Conservation (phyloP, 2,797 vertebrate species). For the Loris lydekkerianus region DNA sequence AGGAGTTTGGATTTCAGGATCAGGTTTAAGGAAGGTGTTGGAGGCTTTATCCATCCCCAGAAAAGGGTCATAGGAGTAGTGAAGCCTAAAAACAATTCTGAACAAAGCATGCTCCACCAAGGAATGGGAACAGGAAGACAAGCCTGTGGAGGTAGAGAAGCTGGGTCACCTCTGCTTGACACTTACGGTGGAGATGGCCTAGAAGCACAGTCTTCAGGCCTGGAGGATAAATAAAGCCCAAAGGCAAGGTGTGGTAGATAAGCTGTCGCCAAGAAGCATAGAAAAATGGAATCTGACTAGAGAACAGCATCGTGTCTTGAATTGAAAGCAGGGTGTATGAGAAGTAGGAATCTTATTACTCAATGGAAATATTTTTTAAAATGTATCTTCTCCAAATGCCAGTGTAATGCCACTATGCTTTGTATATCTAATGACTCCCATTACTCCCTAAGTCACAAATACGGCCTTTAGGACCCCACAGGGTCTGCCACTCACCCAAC, state of each 20-base stretch:
- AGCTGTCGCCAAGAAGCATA: background rate
- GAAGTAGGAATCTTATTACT: background rate
- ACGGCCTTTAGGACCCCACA: background rate
- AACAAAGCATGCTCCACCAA: background rate
- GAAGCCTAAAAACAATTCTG: background rate
- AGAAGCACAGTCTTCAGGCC: background rate
- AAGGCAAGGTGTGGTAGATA: background rate
- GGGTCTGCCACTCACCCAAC: background rate
- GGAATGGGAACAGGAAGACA: background rate
- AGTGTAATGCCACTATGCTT: background rate
- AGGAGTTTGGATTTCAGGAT: background rate
- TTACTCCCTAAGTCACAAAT: background rate
- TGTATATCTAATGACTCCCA: background rate
- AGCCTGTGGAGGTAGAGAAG: background rate
- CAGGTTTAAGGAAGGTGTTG: background rate
- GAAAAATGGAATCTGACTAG: background rate
- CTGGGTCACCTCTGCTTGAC: background rate
- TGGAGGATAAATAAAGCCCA: background rate
- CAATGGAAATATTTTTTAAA: background rate
- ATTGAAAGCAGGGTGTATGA: background rate
- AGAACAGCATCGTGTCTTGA: background rate
- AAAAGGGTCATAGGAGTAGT: background rate
- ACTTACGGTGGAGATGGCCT: background rate
- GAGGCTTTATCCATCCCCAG: background rate
- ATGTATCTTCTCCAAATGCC: conserved; percentile 9